Evolutionary conservation across 1,140 invertebrate genomes (phyloP), one percentile per base, ranked within the genome.

Genomic region (Ooceraea biroi): DNA sequence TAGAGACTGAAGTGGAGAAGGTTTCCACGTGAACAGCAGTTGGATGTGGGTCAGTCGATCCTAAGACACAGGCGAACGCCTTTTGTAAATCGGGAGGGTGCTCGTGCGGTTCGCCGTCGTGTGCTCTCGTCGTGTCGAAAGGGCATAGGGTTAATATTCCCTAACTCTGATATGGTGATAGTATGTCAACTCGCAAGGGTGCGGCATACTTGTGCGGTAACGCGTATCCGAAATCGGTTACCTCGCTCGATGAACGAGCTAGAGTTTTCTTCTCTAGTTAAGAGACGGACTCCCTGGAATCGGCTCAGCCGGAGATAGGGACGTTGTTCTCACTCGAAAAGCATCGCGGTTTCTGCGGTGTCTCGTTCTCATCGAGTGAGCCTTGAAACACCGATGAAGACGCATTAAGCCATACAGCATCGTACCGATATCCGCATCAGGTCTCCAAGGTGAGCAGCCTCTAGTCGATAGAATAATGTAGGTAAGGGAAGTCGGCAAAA

Each of bases 401-500:
- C n/a, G n/a, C n/a, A n/a, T n/a, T n/a, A n/a, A n/a, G n/a, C n/a
- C n/a, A n/a, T n/a, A 17, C 0, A 19, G 22, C 10, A 19, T 7
- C 69, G 55, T 85, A 82, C 84, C 58, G 44, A 85, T 85, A 82
- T 72, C 84, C 77, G 77, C 77, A 82, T 76, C 69, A 82, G 77
- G 84, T 69, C 69, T 82, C 69, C 84, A 60, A 85, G 77, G 61
- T 82, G n/a, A 97, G 96, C 95, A 97, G 96, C 96, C 97, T 97
- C 97, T 97, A 96, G 97, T 97, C 95, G 96, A 97, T 97, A 96
- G 96, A 97, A 95, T 96, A 97, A 97, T 97, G 96, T 97, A 97
- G 97, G 96, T 97, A 97, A 97, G 96, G 96, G 96, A 97, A 97
- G 96, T 97, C 96, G 96, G 95, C 95, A 97, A 97, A 96, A 95